These are phyloP conservation scores for Belonocnema kinseyi DNA, from an alignment of 1,140 invertebrate genomes.

Conservation along the genomic window DNA sequence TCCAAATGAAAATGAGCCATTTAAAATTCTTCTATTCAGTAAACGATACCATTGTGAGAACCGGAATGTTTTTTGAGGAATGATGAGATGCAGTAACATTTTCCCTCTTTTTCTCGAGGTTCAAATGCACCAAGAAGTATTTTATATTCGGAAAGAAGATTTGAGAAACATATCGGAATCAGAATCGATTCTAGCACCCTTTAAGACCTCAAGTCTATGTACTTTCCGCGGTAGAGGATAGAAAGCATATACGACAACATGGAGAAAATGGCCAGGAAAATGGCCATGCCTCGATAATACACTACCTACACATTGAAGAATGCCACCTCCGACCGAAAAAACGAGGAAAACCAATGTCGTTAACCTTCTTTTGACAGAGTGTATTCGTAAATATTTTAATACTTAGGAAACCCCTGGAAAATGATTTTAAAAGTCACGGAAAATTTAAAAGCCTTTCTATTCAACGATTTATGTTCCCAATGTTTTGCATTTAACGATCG, in stretches of 20 bases:
- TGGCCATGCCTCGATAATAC: constrained; percentile 1
- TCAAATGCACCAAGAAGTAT: neutral
- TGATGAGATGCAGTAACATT: neutral
- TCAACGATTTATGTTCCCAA: too few species aligned
- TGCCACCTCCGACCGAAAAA: neutral
- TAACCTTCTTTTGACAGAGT: constrained; percentile 1
- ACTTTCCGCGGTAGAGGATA: neutral
- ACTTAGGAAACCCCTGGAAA: neutral
- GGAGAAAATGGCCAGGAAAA: constrained; percentile 10
- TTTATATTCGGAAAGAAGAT: constrained; percentile 4
- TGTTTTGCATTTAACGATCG: too few species aligned
- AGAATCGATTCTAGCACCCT: constrained; percentile 14
- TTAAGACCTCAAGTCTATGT: neutral
- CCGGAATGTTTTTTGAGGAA: neutral
- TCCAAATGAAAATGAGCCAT: neutral
- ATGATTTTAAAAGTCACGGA: neutral
- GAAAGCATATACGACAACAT: neutral
- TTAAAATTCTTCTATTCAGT: neutral
- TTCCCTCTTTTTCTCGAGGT: neutral
- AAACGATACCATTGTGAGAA: neutral
- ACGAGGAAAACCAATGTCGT: neutral
- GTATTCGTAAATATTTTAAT: neutral
- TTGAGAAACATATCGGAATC: constrained; percentile 19
- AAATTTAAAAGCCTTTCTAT: neutral
- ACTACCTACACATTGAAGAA: neutral